phyloP scores from a whole-genome alignment of 2,797 vertebrate genomes.

The Tokudaia tokunoshimensis region DNA sequence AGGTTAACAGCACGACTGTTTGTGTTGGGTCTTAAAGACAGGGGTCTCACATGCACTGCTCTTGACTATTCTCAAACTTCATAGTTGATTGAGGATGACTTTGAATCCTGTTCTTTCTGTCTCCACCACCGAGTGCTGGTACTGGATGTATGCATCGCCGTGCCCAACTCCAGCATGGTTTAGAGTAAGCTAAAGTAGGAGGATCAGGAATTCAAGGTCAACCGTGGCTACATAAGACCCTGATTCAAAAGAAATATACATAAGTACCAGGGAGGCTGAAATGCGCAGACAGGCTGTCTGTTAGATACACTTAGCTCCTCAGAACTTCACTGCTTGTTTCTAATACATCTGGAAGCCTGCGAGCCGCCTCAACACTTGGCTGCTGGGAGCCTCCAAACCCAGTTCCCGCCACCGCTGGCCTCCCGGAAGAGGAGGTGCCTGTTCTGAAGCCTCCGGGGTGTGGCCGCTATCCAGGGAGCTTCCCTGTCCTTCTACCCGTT shows the following conservation, averaged over 20 bases:
- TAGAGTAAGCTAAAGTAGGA: not conserved
- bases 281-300: not conserved
- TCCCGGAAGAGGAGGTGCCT: constrained; percentile 17
- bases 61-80: not conserved
- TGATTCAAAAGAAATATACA: not conserved
- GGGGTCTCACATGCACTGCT: not conserved
- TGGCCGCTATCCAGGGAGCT: not conserved
- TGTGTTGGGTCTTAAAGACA: not conserved
- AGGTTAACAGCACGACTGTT: not conserved
- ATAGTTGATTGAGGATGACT: not conserved
- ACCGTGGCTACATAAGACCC: not conserved
- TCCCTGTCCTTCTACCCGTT: not conserved
- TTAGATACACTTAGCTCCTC: not conserved
- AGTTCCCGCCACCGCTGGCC: not conserved
- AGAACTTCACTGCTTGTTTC: not conserved
- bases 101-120: not conserved
- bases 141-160: not conserved
- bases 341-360: not conserved
- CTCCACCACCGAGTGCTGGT: not conserved
- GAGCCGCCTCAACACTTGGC: not conserved
- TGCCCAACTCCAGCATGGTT: not conserved
- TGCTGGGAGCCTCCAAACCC: not conserved
- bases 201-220: not conserved
- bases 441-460: not conserved
- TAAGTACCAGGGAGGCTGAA: not conserved